phyloP scores from a whole-genome alignment of 2,113 vertebrate species.

The Xiphorhynchus elegans region DNA sequence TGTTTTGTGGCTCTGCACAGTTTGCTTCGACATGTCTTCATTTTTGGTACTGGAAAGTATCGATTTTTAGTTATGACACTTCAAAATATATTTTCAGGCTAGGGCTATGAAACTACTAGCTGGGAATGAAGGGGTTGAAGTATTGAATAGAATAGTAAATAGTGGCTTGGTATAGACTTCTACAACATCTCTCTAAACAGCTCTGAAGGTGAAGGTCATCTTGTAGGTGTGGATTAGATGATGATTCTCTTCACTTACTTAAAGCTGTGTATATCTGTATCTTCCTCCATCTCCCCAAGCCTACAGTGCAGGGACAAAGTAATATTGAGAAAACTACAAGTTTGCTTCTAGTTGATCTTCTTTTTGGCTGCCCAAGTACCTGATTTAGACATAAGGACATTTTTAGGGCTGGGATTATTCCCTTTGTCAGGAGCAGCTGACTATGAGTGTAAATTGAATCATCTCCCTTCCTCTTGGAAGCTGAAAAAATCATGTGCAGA shows the following conservation, averaged over 20 bases:
- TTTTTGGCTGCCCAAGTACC: background rate
- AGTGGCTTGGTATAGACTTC: background rate
- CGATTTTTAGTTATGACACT: background rate
- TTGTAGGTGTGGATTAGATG: background rate
- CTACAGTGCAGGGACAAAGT: background rate
- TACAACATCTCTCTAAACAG: background rate
- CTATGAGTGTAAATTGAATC: background rate
- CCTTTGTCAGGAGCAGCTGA: background rate
- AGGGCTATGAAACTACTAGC: background rate
- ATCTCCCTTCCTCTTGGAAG: background rate
- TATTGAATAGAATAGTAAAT: background rate
- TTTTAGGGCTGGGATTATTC: background rate
- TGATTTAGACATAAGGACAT: background rate
- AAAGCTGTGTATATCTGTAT: background rate
- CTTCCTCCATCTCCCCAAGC: background rate
- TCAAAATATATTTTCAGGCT: background rate
- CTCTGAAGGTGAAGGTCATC: background rate
- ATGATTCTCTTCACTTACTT: background rate
- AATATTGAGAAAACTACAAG: background rate
- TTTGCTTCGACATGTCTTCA: background rate
- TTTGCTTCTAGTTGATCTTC: background rate
- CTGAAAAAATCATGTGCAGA: background rate
- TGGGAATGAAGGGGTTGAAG: background rate
- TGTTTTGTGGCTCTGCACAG: background rate
- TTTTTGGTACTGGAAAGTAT: background rate